Percentiles rank a stretch among this genome's conserved stretches.
Evolutionary conservation across 2,888 invertebrate species (phyloP).

Genomic region (Patella caerulea): DNA sequence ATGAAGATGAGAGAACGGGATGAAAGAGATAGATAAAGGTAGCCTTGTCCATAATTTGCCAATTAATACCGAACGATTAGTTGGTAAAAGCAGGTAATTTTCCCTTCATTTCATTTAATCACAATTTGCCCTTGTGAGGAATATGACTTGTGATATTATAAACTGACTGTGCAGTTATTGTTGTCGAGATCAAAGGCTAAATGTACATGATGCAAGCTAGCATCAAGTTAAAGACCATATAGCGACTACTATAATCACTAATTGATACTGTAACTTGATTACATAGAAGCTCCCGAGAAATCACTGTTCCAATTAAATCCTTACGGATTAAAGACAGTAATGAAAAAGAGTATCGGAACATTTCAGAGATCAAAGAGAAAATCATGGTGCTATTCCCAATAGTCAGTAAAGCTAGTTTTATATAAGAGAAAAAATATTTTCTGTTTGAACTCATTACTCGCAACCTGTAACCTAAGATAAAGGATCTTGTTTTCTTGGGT

Average conservation of each 20-base stretch:
- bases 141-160: not conserved
- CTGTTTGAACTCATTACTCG: too few relatives aligned
- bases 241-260: slow-evolving; percentile 22
- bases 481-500: too few relatives aligned
- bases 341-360: not conserved
- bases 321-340: slow-evolving; percentile 7
- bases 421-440: too few relatives aligned
- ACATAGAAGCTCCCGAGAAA: slow-evolving; percentile 25
- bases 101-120: slow-evolving; percentile 12
- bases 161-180: slow-evolving; percentile 17
- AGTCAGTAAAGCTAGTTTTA: too few relatives aligned
- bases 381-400: too few relatives aligned
- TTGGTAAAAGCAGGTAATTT: slow-evolving; percentile 22
- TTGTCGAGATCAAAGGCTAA: slow-evolving; percentile 27
- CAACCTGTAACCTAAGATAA: too few relatives aligned
- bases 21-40: not conserved
- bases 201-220: slow-evolving; percentile 19
- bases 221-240: slow-evolving; percentile 20
- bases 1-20: not conserved
- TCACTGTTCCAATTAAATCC: slow-evolving; percentile 28
- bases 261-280: slow-evolving; percentile 33
- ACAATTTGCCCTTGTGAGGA: not conserved
- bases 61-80: slow-evolving; percentile 21
- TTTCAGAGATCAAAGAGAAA: too few relatives aligned
- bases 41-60: slow-evolving; percentile 5